Evolutionary conservation across 2,888 invertebrate genomes (phyloP), one percentile per base, ranked within the genome.

Genomic region (Aplocera efformata): DNA sequence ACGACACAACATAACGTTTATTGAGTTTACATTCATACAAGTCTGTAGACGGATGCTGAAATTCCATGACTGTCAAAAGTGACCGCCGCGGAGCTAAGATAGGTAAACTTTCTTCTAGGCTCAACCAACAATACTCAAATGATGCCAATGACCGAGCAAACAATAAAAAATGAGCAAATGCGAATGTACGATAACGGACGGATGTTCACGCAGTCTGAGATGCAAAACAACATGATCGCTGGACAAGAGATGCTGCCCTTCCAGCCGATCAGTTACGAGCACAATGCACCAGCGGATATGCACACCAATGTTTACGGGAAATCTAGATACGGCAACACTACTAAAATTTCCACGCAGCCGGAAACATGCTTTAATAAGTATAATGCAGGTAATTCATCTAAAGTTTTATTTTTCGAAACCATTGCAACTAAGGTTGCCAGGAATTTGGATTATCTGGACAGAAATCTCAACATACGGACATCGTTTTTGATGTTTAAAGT

Each of bases 41-140:
- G 13, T 17, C 13, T 3, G 13, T n/a, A n/a, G n/a, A n/a, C n/a
- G n/a, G n/a, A n/a, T n/a, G n/a, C n/a, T n/a, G n/a, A n/a, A n/a
- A n/a, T n/a, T n/a, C n/a, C n/a, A n/a, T n/a, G n/a, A n/a, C n/a
- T n/a, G n/a, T n/a, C n/a, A 5, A 17, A 17, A 17, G 13, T 17
- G 13, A 17, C 13, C 13, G 13, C 2, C 13, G 13, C 2, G 5
- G 13, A 3, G 13, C n/a, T n/a, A n/a, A n/a, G n/a, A n/a, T n/a
- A n/a, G n/a, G n/a, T n/a, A 17, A 2, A 3, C 13, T 17, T 17
- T 17, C 13, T 68, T 68, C 37, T 47, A 86, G 85, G 82, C 60
- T 72, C 84, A 42, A 79, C 59, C 51, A 83, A 72, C 58, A 85
- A 78, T 72, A 77, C 78, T 67, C 86, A 84, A 63, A 75, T 86